Evolutionary conservation across 2,888 invertebrate genomes (phyloP).

Genomic region (Cerceris ruficornis): DNA sequence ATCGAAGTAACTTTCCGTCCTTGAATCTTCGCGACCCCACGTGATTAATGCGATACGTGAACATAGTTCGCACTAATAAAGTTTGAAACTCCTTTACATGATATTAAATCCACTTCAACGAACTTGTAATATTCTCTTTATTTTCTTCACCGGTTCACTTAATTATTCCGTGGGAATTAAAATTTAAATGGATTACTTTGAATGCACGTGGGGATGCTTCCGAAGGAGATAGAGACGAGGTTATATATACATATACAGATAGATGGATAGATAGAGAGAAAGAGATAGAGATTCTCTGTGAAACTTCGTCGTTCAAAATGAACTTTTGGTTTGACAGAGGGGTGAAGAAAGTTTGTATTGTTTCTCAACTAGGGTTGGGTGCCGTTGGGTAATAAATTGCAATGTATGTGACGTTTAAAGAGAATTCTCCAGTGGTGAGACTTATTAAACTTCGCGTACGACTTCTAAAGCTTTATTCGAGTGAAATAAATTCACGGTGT

Average conservation of each 20-base stretch:
- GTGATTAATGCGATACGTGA: background rate
- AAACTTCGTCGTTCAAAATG: background rate
- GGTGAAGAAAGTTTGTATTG: slow-evolving; percentile 7
- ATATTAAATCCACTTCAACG: slow-evolving; percentile 1
- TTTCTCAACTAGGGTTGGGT: background rate
- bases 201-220: background rate
- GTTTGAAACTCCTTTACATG: no score
- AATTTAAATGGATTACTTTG: slow-evolving; percentile 9
- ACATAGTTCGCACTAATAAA: slow-evolving; percentile 14
- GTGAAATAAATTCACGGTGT: background rate
- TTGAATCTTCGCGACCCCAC: no score
- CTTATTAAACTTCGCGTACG: background rate
- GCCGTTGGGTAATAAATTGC: slow-evolving; percentile 9
- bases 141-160: background rate
- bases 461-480: background rate
- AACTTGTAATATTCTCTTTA: background rate
- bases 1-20: no score
- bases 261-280: no score
- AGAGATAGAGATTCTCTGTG: background rate
- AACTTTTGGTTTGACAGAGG: slow-evolving; percentile 1
- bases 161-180: slow-evolving; percentile 1
- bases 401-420: slow-evolving; percentile 6
- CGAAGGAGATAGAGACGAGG: background rate
- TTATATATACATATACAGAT: no score
- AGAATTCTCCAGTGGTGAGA: background rate